Evolutionary conservation across 2,888 invertebrate genomes (phyloP).

Genomic region (Noctua comes): DNA sequence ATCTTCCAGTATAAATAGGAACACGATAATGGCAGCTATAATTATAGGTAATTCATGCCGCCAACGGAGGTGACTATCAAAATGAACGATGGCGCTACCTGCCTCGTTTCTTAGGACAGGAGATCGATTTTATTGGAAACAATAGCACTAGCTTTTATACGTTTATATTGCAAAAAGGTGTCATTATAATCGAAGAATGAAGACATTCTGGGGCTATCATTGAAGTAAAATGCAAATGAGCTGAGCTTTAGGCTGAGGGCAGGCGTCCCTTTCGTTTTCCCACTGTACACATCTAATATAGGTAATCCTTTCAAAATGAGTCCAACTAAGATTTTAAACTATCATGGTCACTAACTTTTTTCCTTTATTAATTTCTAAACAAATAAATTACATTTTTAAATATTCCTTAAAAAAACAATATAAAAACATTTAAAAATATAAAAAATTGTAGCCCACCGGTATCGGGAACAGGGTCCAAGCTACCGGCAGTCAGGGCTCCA

Average conservation of each 20-base stretch:
- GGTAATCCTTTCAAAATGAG: background rate
- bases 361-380: no score
- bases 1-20: constrained; percentile 48
- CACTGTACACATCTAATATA: no score
- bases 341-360: no score
- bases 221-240: background rate
- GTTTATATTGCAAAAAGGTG: no score
- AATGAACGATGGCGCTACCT: constrained; percentile 14
- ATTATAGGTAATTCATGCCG: constrained; percentile 16
- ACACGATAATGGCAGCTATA: constrained; percentile 30
- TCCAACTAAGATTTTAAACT: no score
- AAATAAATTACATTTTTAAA: no score
- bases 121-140: constrained; percentile 20
- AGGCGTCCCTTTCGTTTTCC: background rate
- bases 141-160: background rate
- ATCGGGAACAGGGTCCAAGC: no score
- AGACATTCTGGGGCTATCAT: background rate
- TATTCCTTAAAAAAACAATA: no score
- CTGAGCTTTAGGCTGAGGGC: background rate
- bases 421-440: no score
- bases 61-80: constrained; percentile 4
- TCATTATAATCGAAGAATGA: background rate
- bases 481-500: no score
- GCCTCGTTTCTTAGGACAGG: background rate
- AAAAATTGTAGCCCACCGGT: no score